Conservation (phyloP, 1,140 invertebrate species). For the Leptestheria dahalacensis region DNA sequence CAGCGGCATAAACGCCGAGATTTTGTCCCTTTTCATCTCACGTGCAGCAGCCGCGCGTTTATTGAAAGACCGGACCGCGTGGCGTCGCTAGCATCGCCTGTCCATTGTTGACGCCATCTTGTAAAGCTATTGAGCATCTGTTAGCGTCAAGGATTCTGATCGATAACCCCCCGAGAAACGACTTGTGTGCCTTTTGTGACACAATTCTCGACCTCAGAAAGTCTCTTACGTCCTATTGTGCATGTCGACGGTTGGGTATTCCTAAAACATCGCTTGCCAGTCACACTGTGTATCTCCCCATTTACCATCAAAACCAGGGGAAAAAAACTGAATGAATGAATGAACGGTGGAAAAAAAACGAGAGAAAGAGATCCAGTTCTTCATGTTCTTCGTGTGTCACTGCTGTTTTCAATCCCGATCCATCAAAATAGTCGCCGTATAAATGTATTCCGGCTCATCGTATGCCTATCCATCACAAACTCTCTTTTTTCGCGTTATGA, state of each 20-base stretch:
- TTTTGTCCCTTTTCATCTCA: no score
- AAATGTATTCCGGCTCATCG: neutral
- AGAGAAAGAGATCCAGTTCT: neutral
- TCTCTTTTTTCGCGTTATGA: neutral
- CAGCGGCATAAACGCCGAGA: neutral
- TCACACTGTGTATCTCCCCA: neutral
- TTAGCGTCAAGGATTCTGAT: neutral
- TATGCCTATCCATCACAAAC: neutral
- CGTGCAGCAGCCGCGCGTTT: no score
- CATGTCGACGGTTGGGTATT: neutral
- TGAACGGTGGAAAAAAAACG: neutral
- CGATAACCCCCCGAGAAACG: neutral
- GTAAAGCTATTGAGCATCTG: neutral
- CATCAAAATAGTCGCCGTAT: neutral
- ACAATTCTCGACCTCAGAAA: neutral
- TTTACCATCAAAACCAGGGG: no score
- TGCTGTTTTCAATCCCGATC: neutral
- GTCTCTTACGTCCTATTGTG: neutral
- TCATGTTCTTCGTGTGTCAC: neutral
- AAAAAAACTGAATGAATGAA: no score
- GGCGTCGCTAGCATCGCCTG: neutral
- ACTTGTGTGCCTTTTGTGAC: neutral
- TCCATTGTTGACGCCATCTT: neutral
- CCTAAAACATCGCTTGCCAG: neutral
- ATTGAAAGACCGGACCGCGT: neutral